These are phyloP conservation scores for Synanthedon myopaeformis DNA, from an alignment of 2,888 invertebrate species.

Conservation along the genomic window DNA sequence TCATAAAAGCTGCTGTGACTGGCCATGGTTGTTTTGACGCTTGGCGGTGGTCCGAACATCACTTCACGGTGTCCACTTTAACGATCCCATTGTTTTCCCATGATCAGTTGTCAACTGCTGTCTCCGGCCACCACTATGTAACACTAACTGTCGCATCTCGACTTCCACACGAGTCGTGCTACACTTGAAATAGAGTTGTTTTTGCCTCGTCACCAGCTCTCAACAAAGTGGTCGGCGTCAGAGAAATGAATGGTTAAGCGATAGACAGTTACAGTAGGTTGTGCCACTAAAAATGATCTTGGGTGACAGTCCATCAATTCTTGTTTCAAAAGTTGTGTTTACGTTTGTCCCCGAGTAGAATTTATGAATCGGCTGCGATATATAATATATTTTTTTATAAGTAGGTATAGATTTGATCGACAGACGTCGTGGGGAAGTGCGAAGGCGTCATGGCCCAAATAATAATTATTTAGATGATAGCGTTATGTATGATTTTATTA, in stretches of 20 bases:
- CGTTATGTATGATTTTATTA: too few species aligned
- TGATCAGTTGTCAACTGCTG: slow-evolving; percentile 54
- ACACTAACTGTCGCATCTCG: slow-evolving; percentile 7
- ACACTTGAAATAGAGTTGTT: slow-evolving; percentile 21
- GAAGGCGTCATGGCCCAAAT: too few species aligned
- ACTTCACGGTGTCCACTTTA: slow-evolving; percentile 53
- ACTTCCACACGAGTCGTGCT: slow-evolving; percentile 5
- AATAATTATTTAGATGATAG: too few species aligned
- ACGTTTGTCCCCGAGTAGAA: neutral
- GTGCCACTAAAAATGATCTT: slow-evolving; percentile 51
- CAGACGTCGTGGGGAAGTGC: too few species aligned
- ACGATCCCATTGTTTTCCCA: slow-evolving; percentile 61
- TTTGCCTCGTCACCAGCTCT: slow-evolving; percentile 8
- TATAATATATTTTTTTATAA: too few species aligned
- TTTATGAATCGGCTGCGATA: neutral
- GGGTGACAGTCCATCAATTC: slow-evolving; percentile 58
- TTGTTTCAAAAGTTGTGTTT: slow-evolving; percentile 19
- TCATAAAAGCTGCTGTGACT: too few species aligned
- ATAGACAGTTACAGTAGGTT: slow-evolving; percentile 50
- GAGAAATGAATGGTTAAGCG: slow-evolving; percentile 44
- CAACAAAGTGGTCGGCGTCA: slow-evolving; percentile 15
- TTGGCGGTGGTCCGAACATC: slow-evolving; percentile 57
- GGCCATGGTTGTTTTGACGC: slow-evolving; percentile 21
- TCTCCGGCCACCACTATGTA: slow-evolving; percentile 21
- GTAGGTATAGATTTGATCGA: too few species aligned